phyloP scores from a whole-genome alignment of 2,797 vertebrate species.

The Gallinago solitaria region DNA sequence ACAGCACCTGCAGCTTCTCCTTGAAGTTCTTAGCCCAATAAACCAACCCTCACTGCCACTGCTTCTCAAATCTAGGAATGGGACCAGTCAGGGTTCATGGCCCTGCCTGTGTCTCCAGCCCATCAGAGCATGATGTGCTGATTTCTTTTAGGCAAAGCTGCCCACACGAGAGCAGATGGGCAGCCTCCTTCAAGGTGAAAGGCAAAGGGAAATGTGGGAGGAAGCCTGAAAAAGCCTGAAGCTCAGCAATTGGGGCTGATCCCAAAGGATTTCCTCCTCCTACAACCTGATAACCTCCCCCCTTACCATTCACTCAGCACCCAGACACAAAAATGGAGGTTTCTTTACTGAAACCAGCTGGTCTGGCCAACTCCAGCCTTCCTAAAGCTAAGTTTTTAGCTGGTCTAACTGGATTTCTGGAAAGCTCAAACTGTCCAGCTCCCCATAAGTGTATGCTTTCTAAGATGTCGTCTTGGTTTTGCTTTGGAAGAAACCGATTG shows the following conservation, averaged over 20 bases:
- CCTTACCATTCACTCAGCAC: background rate
- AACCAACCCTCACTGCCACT: background rate
- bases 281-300: background rate
- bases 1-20: background rate
- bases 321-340: background rate
- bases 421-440: background rate
- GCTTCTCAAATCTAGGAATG: background rate
- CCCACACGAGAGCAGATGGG: rapidly evolving
- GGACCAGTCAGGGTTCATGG: background rate
- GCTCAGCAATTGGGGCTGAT: background rate
- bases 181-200: background rate
- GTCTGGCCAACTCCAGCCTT: background rate
- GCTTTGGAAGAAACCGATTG: background rate
- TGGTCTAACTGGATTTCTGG: background rate
- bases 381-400: background rate
- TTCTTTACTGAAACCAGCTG: background rate
- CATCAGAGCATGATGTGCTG: background rate
- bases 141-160: background rate
- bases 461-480: background rate
- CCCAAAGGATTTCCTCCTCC: background rate
- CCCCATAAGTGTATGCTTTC: background rate
- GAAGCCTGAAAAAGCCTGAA: background rate
- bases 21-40: background rate
- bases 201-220: background rate
- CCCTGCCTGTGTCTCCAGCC: background rate